Conservation (phyloP, 2,113 vertebrate species). For the Phaetusa simplex region DNA sequence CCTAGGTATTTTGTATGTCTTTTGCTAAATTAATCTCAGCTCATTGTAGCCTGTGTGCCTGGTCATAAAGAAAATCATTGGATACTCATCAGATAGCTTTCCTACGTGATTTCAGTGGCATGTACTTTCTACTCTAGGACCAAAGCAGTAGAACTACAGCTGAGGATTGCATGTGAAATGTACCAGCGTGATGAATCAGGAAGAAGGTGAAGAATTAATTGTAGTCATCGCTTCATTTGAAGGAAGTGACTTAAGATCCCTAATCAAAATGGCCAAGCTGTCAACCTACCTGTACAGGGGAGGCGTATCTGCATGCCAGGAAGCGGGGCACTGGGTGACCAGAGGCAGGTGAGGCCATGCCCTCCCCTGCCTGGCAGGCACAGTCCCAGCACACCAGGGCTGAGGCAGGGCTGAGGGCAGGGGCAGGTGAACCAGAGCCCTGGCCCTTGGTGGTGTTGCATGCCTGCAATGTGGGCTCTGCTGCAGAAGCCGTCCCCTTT, state of each 20-base stretch:
- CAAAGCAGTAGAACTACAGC: neutral
- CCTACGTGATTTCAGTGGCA: neutral
- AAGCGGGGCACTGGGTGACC: rapidly evolving
- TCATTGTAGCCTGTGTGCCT: neutral
- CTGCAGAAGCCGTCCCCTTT: neutral
- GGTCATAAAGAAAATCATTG: neutral
- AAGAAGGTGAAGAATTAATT: neutral
- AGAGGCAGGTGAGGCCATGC: rapidly evolving
- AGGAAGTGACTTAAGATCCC: neutral
- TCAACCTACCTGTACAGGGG: neutral
- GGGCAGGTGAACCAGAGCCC: neutral
- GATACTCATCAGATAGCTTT: neutral
- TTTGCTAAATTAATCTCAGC: neutral
- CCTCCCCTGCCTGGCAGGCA: neutral
- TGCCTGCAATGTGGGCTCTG: rapidly evolving
- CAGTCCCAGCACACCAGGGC: rapidly evolving
- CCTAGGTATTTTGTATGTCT: neutral
- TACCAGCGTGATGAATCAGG: neutral
- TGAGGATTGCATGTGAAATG: neutral
- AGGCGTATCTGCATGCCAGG: rapidly evolving
- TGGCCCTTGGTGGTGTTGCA: rapidly evolving
- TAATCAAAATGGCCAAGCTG: neutral
- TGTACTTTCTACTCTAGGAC: neutral
- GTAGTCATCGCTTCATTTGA: neutral
- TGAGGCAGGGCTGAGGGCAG: neutral